Evolutionary conservation across 2,888 invertebrate genomes (phyloP).

Genomic region (Allophyes oxyacanthae): DNA sequence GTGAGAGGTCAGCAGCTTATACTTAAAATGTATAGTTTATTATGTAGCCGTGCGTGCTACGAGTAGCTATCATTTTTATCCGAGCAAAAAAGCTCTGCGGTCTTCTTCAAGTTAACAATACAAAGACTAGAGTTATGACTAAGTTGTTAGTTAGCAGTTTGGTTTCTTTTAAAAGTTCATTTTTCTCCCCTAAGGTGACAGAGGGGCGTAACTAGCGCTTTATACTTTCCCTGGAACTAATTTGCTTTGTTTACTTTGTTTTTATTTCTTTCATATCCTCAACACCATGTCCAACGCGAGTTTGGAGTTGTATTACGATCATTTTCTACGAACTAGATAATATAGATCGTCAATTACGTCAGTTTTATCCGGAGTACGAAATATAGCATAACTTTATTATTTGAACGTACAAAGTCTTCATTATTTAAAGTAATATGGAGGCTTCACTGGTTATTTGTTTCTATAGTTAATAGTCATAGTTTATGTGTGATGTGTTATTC

Average conservation of each 20-base stretch:
- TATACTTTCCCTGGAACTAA: slow-evolving; percentile 29
- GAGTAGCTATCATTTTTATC: too few species aligned
- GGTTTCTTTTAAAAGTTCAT: slow-evolving; percentile 28
- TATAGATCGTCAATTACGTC: too few species aligned
- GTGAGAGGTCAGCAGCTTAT: too few species aligned
- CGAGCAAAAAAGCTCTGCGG: background rate
- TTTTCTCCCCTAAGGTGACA: slow-evolving; percentile 25
- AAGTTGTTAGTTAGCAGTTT: slow-evolving; percentile 28
- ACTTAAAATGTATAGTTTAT: too few species aligned
- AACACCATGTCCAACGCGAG: background rate
- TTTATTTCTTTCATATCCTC: slow-evolving; percentile 1
- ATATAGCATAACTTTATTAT: too few species aligned
- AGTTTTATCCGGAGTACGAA: too few species aligned
- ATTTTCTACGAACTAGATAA: background rate
- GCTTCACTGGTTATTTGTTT: too few species aligned
- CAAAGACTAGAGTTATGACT: slow-evolving; percentile 14
- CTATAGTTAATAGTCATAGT: too few species aligned
- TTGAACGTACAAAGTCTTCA: too few species aligned
- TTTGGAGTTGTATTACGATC: background rate
- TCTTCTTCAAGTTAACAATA: slow-evolving; percentile 11
- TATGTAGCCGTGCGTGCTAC: too few species aligned
- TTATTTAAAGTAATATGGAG: background rate
- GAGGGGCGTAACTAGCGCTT: slow-evolving; percentile 24
- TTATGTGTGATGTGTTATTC: too few species aligned
- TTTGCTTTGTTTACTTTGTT: slow-evolving; percentile 33